Evolutionary conservation across 2,888 invertebrate species (phyloP).

Genomic region (Dryocosmus kuriphilus): DNA sequence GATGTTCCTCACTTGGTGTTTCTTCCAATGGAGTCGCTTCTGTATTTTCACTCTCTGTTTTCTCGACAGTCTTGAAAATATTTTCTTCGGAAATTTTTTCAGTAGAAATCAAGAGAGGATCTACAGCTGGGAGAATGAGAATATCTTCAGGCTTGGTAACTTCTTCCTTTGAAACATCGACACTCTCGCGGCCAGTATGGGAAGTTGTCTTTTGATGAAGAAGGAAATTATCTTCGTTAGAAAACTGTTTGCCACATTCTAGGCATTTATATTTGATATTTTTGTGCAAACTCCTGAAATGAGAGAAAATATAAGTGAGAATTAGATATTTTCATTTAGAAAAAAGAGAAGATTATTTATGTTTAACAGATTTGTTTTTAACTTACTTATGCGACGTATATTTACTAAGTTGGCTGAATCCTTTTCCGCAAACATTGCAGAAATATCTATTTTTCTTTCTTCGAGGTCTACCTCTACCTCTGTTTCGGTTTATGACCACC

Average conservation of each 20-base stretch:
- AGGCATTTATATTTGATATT: conserved; percentile 82
- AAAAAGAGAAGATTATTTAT: not conserved
- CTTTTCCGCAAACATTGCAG: conserved; percentile 79
- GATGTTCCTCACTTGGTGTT: not conserved
- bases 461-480: conserved; percentile 80
- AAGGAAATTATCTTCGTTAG: conserved; percentile 78
- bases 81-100: conserved; percentile 14
- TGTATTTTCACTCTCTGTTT: conserved; percentile 11
- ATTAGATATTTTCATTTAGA: not conserved
- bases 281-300: conserved; percentile 79
- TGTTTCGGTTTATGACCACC: conserved; percentile 80
- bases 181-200: conserved; percentile 80
- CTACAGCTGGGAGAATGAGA: not conserved
- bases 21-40: not conserved
- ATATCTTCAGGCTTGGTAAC: conserved; percentile 31
- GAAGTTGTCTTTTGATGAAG: conserved; percentile 80
- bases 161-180: conserved; percentile 67
- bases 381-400: conserved; percentile 76
- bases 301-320: not conserved
- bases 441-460: conserved; percentile 76
- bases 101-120: conserved; percentile 21
- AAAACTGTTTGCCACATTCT: conserved; percentile 79
- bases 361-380: not conserved
- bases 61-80: not conserved
- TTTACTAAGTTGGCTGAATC: conserved; percentile 79